Evolutionary conservation across 1,140 invertebrate genomes (phyloP).

Genomic region (Drosophila nebulosa): DNA sequence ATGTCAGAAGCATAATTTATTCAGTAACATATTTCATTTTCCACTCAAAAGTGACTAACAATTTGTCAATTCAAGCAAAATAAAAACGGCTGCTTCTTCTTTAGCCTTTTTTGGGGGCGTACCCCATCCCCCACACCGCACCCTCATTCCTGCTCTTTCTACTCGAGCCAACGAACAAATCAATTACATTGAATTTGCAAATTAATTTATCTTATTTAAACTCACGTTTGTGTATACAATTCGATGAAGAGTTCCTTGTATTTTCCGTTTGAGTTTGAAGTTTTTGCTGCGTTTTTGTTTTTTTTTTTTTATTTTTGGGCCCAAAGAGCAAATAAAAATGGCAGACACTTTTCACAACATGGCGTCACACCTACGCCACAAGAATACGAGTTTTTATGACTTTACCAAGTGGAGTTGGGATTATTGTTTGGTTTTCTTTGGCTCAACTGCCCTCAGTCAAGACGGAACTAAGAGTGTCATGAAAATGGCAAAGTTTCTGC

Average conservation of each 20-base stretch:
- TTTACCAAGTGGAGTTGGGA: not conserved
- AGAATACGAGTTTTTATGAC: conserved; percentile 3
- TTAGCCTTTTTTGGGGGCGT: conserved; percentile 2
- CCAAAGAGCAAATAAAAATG: conserved; percentile 44
- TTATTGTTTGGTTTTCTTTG: not conserved
- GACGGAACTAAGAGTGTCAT: conserved; percentile 65
- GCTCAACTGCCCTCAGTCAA: conserved; percentile 44
- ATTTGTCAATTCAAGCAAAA: conserved; percentile 9
- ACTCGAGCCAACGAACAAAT: not conserved
- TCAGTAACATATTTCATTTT: conserved; percentile 13
- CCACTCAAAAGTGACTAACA: conserved; percentile 13
- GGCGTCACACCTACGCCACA: conserved; percentile 72
- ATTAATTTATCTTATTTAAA: not conserved
- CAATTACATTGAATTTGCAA: not conserved
- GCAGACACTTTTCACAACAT: conserved; percentile 78
- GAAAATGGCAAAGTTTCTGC: conserved; percentile 34
- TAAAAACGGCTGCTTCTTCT: not conserved
- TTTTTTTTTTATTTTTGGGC: conserved; percentile 32
- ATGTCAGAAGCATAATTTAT: conserved; percentile 26
- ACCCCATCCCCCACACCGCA: not conserved
- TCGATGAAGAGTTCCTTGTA: not conserved
- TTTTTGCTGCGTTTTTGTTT: conserved; percentile 33
- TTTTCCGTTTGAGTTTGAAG: not conserved
- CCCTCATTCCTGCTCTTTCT: not conserved
- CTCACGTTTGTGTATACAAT: not conserved